Conservation (phyloP, 2,888 invertebrate species). For the Frankliniella intonsa region DNA sequence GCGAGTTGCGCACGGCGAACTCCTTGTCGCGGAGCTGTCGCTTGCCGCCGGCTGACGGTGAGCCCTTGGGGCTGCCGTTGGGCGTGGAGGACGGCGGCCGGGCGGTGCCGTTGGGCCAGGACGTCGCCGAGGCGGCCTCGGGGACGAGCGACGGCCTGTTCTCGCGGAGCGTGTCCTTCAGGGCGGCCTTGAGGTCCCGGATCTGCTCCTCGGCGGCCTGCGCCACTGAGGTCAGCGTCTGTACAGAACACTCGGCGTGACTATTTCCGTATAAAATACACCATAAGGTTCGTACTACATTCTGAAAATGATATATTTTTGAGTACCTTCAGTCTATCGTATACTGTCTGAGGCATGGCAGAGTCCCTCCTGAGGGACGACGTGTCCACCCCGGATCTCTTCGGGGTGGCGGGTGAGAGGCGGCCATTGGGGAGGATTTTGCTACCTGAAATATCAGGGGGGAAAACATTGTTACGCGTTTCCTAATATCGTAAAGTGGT, state of each 20-base stretch:
- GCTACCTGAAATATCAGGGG: not conserved
- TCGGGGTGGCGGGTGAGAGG: not conserved
- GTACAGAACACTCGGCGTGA: too few relatives aligned
- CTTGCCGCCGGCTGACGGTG: not conserved
- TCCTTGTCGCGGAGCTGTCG: conserved; percentile 54
- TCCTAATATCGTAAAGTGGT: not conserved
- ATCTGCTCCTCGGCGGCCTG: conserved; percentile 8
- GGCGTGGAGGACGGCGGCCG: not conserved
- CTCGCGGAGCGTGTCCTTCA: not conserved
- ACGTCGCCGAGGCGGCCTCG: not conserved
- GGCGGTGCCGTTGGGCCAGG: not conserved
- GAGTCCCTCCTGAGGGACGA: not conserved
- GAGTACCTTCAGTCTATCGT: not conserved
- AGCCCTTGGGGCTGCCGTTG: not conserved
- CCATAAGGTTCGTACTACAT: too few relatives aligned
- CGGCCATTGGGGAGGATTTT: not conserved
- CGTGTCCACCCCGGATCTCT: not conserved
- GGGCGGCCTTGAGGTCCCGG: not conserved
- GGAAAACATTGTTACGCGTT: not conserved
- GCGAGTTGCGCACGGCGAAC: conserved; percentile 69
- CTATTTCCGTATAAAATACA: too few relatives aligned
- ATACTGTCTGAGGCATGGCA: not conserved
- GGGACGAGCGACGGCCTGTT: conserved; percentile 1
- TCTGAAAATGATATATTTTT: too few relatives aligned
- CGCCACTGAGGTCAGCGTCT: conserved; percentile 4